Percentiles rank a stretch among this genome's conserved stretches.
These are phyloP conservation scores for Sinosuthora webbiana DNA, from an alignment of 2,113 vertebrate species.

Conservation along the genomic window DNA sequence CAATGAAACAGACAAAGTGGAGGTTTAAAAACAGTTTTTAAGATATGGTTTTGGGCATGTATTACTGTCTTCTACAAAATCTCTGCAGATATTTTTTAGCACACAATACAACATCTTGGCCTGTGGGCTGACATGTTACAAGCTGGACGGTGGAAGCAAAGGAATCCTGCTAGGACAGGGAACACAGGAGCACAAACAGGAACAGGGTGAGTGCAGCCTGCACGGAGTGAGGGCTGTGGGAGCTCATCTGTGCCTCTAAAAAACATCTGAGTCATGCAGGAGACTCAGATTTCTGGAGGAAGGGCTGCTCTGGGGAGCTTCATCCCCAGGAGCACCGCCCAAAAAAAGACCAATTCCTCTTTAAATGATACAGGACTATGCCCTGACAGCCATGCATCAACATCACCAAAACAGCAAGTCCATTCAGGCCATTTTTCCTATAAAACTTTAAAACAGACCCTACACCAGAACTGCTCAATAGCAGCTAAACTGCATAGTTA, in stretches of 20 bases:
- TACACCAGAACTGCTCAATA: neutral
- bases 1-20: neutral
- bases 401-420: neutral
- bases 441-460: neutral
- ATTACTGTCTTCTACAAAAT: neutral
- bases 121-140: neutral
- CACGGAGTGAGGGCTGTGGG: fast-evolving
- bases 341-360: neutral
- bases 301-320: neutral
- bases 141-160: neutral
- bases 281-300: neutral
- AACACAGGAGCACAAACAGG: neutral
- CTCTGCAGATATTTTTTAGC: neutral
- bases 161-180: neutral
- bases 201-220: fast-evolving
- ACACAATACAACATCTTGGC: neutral
- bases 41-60: fast-evolving
- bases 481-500: neutral
- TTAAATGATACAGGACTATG: neutral
- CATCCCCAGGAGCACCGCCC: neutral
- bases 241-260: neutral
- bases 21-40: neutral
- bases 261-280: neutral
- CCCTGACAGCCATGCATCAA: neutral
- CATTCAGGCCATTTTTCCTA: neutral